Percentiles rank a stretch among this genome's conserved stretches.
phyloP scores from a whole-genome alignment of 2,797 vertebrate genomes.

The Falco berigora region DNA sequence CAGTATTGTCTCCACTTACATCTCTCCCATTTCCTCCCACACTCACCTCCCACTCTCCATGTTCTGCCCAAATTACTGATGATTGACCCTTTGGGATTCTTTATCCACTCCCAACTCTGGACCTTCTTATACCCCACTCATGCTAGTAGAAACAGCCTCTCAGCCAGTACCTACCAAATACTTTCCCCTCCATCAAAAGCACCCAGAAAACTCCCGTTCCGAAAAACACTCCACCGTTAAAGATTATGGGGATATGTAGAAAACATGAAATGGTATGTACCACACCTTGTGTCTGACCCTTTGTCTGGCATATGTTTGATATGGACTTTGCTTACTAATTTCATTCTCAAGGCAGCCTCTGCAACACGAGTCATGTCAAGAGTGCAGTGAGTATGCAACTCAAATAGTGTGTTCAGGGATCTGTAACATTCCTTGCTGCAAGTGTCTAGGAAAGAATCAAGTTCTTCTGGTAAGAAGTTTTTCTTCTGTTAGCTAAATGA shows the following conservation, averaged over 20 bases:
- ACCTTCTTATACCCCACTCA: not conserved
- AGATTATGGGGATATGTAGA: not conserved
- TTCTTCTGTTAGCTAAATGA: not conserved
- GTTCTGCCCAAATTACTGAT: not conserved
- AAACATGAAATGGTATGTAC: not conserved
- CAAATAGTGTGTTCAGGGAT: not conserved
- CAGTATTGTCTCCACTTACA: not conserved
- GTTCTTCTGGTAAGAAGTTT: not conserved
- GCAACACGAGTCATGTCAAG: not conserved
- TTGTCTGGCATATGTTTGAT: not conserved
- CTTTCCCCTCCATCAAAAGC: not conserved
- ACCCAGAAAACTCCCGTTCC: not conserved
- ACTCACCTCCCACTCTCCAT: not conserved
- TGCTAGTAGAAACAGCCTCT: not conserved
- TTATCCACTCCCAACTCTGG: not conserved
- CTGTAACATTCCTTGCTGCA: not conserved
- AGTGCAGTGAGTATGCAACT: not conserved
- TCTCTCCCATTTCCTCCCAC: not conserved
- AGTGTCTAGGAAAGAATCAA: not conserved
- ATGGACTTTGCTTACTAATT: not conserved
- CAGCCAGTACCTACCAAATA: not conserved
- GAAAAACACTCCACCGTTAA: not conserved
- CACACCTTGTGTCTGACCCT: not conserved
- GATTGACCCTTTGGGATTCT: not conserved
- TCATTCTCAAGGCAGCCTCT: not conserved